Evolutionary conservation across 1,140 invertebrate species (phyloP), one percentile per base, ranked within the genome.

Genomic region (Stratiolaelaps scimitus): DNA sequence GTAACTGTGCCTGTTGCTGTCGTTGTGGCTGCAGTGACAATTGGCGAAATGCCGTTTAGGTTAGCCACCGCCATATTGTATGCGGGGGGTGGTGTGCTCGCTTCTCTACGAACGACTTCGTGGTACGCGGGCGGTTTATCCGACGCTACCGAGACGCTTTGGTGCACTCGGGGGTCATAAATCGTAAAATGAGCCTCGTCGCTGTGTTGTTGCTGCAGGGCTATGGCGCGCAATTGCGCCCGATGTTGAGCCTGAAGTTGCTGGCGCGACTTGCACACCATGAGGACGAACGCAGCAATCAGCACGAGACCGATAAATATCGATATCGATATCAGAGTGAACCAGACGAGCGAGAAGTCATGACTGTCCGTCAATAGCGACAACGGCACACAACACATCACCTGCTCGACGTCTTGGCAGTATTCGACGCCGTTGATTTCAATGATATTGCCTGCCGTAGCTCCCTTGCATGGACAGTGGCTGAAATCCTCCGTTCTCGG

Each of bases 381-480:
- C 20, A 60, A 34, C 15, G 53, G 53, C 26, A 60, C 53, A 10
- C 53, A 60, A 60, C 53, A 60, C 53, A 34, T 29, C 1, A 60
- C 53, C 23, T 60, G 53, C 26, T 60, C 53, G 15, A 60, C 53
- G 15, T 60, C 53, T 60, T 60, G 53, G 1, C 53, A 60, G 23
- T 60, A 60, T 23, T 60, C 53, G 4, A 60, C 26, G 4, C 53
- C 53, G 34, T 60, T 60, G 53, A 60, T 60, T 34, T 60, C 53
- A 15, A 60, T 34, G 53, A 60, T 60, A 10, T 60, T 60, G 13
- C 53, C 53, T 15, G 26, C 26, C 53, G 34, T 60, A 15, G 53
- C 53, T 1, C 53, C 53, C 53, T 60, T 60, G 53, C 53, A 60
- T 2, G 53, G 53, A 60, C 53, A 60, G 20, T 60, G 53, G 34